These are phyloP conservation scores for Loriculus beryllinus DNA, from an alignment of 2,797 vertebrate genomes.

Conservation along the genomic window DNA sequence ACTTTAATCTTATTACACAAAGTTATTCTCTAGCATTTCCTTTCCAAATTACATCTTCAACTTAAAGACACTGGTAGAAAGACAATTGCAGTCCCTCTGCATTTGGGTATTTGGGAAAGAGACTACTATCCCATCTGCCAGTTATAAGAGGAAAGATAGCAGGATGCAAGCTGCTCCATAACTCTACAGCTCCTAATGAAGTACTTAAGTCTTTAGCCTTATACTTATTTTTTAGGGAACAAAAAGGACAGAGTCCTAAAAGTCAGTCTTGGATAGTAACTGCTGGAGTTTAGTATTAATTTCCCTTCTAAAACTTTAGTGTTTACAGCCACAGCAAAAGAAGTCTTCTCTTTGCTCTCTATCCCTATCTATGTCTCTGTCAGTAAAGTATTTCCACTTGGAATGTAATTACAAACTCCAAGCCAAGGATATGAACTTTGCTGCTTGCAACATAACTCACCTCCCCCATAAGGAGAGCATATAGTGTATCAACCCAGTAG, in stretches of 20 bases:
- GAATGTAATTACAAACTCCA: slow-evolving; percentile 16
- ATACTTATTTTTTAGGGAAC: not conserved
- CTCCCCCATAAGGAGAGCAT: not conserved
- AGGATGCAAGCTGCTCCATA: not conserved
- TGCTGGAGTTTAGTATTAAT: not conserved
- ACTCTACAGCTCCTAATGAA: not conserved
- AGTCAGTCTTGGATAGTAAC: not conserved
- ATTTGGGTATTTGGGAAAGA: not conserved
- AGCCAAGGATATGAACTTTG: slow-evolving; percentile 31
- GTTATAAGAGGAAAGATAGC: not conserved
- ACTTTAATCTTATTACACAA: not conserved
- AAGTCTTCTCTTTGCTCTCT: not conserved
- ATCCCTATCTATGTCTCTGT: not conserved
- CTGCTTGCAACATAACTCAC: slow-evolving; percentile 29
- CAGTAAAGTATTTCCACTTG: not conserved
- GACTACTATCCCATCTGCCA: not conserved
- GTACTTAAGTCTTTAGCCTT: not conserved
- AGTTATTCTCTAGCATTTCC: not conserved
- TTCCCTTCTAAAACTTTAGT: not conserved
- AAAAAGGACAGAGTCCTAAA: not conserved
- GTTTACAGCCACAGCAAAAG: not conserved
- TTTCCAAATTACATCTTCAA: not conserved
- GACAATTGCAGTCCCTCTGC: not conserved
- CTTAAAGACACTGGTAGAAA: not conserved
- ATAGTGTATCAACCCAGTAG: not conserved